Evolutionary conservation across 2,797 vertebrate genomes (phyloP).

Genomic region (Sparus aurata): DNA sequence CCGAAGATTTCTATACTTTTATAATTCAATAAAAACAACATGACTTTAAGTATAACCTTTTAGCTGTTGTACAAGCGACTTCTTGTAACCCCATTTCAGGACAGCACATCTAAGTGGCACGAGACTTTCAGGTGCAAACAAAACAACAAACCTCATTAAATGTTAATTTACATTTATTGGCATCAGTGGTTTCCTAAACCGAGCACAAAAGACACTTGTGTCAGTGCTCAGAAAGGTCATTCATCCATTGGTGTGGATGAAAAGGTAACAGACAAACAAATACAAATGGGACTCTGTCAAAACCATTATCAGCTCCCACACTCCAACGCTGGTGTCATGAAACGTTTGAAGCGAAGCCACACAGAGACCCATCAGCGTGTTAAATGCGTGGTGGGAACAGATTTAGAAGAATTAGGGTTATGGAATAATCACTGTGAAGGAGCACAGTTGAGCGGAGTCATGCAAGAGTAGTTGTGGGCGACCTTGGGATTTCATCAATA

Average conservation of each 20-base stretch:
- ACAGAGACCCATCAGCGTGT: constrained; percentile 53
- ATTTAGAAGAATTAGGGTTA: constrained; percentile 75
- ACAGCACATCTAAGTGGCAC: background rate
- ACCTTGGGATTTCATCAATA: constrained; percentile 70
- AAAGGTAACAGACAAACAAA: constrained; percentile 56
- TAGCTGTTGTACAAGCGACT: background rate
- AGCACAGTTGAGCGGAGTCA: constrained; percentile 56
- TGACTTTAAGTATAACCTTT: background rate
- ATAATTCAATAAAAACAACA: background rate
- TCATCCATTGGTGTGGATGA: constrained; percentile 42
- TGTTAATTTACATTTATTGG: constrained; percentile 16
- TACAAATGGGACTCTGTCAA: constrained; percentile 42
- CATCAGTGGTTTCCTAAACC: background rate
- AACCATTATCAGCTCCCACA: constrained; percentile 55
- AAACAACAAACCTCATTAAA: constrained; percentile 7
- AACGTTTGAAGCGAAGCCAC: constrained; percentile 48
- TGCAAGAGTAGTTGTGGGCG: constrained; percentile 54
- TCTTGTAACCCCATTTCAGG: background rate
- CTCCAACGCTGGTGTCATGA: constrained; percentile 39
- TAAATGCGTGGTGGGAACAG: constrained; percentile 66
- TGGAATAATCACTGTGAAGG: constrained; percentile 73
- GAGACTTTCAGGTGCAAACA: background rate
- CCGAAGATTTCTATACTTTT: background rate
- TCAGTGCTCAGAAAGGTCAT: constrained; percentile 38
- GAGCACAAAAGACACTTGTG: constrained; percentile 23